Evolutionary conservation across 2,113 vertebrate species (phyloP), one percentile per base, ranked within the genome.

Genomic region (Tragelaphus scriptus): DNA sequence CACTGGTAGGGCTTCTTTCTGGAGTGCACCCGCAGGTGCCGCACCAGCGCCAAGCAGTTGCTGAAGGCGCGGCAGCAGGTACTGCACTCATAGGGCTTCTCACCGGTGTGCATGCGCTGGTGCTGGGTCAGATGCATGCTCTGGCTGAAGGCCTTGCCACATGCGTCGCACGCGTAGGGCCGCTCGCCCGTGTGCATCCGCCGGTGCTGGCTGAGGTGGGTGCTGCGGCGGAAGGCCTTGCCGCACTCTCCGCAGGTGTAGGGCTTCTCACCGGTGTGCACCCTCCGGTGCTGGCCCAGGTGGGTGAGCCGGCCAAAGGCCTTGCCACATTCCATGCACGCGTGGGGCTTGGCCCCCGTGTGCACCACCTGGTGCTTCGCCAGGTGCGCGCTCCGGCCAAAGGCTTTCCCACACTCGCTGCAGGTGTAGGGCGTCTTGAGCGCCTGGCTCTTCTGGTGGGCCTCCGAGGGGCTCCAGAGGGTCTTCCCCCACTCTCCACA

Each of bases 321-420:
- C 53, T 90, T 91, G 14, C 97, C 85, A 1, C 96, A 97, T 3
- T 95, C 95, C 44, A 51, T 71, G 61, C 97, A 95, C 7, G 5
- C 9, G 2, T 97, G 89, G 21, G 93, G 91, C 58, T 95, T 96
- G 1, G 77, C 91, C 21, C 97, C 85, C 0, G 88, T 95, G 88
- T 96, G 95, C 14, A 96, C 81, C 11, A 96, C 91, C 11, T 21
- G 89, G 65, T 96, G 96, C 75, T 96, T 94, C 44, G 89, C 58
- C 3, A 96, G 94, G 95, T 96, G 97, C 0, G 94, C 94, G 30
- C 86, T 94, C 16, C 47, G 40, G 71, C 93, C 8, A 25, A 97
- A 98, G 71, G 88, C 93, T 44, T 97, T 96, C 19, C 96, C 85
- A 47, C 97, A 95, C 53, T 97, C 59, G 0, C 56, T n/a, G 61